A percentile compares a stretch with the other conserved stretches of the same genome.
Conservation (phyloP, 30 jellyfish, hydroid and myxozoan species). For the Pseudorhiza aurosa region DNA sequence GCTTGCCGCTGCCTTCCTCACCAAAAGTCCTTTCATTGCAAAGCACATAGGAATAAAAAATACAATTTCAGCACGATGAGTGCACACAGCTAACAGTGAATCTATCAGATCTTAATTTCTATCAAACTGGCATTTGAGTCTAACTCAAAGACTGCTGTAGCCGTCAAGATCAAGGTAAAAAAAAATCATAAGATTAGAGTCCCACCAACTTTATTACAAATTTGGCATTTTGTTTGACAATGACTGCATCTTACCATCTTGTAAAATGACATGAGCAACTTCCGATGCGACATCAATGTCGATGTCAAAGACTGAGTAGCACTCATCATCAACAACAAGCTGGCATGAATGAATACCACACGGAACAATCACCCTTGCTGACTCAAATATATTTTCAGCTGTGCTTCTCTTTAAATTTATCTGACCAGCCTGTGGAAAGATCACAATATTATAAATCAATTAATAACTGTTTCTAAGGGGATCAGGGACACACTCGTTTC, state of each 20-base stretch:
- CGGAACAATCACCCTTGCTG: conserved; percentile 48
- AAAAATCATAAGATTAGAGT: no score
- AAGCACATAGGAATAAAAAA: no score
- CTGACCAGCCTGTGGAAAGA: conserved; percentile 50
- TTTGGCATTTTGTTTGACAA: background rate
- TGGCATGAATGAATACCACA: conserved; percentile 58
- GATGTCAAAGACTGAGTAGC: conserved; percentile 51
- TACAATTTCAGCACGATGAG: no score
- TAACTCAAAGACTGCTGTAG: no score
- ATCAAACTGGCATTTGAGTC: no score
- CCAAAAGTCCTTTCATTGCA: no score
- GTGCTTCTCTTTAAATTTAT: background rate
- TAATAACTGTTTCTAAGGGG: background rate
- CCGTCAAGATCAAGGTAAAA: no score
- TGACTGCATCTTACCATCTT: conserved; percentile 29
- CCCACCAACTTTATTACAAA: no score
- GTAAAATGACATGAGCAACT: conserved; percentile 19
- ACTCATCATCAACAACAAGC: conserved; percentile 52
- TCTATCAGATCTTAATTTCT: no score
- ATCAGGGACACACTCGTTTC: no score
- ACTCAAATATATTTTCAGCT: conserved; percentile 1
- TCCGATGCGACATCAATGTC: conserved; percentile 25
- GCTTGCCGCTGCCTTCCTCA: no score
- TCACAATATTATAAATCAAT: background rate
- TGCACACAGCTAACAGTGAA: no score